Percentiles rank a stretch among this genome's conserved stretches.
These are phyloP conservation scores for Lasioglossum figueresi DNA, from an alignment of 2,888 invertebrate genomes.

Conservation along the genomic window DNA sequence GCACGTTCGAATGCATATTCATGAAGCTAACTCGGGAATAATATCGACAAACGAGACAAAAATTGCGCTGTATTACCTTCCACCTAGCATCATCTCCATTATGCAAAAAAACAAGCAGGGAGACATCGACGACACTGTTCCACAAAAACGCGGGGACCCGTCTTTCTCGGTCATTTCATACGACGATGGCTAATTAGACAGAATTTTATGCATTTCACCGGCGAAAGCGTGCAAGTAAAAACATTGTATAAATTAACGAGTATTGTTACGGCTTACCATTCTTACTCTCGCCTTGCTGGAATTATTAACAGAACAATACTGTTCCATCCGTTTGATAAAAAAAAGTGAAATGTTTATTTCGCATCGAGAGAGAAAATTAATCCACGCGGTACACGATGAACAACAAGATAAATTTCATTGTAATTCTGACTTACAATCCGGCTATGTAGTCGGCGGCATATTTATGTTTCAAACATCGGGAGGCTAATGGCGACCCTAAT, in stretches of 20 bases:
- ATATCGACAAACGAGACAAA: neutral
- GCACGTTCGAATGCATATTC: constrained; percentile 3
- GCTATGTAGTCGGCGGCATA: too few relatives aligned
- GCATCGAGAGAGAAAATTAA: too few relatives aligned
- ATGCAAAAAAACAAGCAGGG: neutral
- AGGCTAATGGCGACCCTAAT: neutral
- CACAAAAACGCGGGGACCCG: neutral
- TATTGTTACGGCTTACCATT: neutral
- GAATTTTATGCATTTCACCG: neutral
- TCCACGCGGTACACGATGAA: neutral
- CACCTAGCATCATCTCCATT: neutral
- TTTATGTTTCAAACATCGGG: neutral
- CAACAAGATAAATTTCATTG: neutral
- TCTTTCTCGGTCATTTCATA: neutral
- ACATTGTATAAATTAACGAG: neutral
- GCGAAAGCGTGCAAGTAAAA: neutral
- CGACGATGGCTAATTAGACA: neutral
- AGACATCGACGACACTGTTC: neutral
- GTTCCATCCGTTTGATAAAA: too few relatives aligned
- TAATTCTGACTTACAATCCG: neutral
- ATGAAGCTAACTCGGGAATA: constrained; percentile 2
- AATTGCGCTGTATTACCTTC: neutral
- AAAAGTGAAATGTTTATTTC: too few relatives aligned
- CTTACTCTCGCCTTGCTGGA: too few relatives aligned
- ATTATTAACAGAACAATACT: neutral